Evolutionary conservation across 2,113 vertebrate genomes (phyloP).

Genomic region (Choloepus hoffmanni): DNA sequence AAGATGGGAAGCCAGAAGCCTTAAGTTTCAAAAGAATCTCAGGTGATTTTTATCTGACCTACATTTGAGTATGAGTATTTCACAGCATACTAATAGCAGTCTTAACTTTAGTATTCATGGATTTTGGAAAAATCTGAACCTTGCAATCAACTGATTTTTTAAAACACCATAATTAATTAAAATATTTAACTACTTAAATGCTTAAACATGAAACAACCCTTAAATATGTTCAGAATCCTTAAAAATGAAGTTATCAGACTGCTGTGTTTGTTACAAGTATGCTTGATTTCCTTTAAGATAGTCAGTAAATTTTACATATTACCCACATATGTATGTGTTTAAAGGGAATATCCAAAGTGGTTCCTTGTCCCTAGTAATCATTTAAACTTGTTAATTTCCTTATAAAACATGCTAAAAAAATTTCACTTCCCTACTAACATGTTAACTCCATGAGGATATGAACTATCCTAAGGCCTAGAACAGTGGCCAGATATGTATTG

Average conservation of each 20-base stretch:
- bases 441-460: background rate
- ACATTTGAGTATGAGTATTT: background rate
- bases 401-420: background rate
- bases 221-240: background rate
- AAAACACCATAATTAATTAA: background rate
- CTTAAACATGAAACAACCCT: background rate
- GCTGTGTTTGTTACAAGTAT: background rate
- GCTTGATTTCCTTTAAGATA: background rate
- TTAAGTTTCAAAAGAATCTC: background rate
- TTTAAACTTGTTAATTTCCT: background rate
- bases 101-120: background rate
- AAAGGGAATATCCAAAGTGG: background rate
- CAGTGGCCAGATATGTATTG: background rate
- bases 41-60: constrained; percentile 13
- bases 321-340: background rate
- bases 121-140: background rate
- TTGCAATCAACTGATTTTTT: background rate
- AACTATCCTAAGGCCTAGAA: background rate
- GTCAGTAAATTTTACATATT: background rate
- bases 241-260: background rate
- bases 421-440: background rate
- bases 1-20: background rate
- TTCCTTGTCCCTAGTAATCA: background rate
- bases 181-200: constrained; percentile 19
- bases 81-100: background rate